Conservation (phyloP, 2,888 invertebrate species). For the Tetheella fluctuosa region DNA sequence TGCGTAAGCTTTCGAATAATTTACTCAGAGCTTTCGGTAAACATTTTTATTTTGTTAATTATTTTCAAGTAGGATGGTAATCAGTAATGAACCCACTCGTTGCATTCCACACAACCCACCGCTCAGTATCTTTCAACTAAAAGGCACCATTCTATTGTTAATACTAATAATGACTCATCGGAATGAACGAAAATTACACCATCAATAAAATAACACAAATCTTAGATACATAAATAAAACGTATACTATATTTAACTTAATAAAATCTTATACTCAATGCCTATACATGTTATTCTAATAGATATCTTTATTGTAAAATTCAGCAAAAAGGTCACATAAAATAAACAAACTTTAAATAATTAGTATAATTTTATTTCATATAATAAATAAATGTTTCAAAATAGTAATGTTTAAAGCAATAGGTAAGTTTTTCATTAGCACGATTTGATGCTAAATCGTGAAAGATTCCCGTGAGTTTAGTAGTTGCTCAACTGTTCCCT, state of each 20-base stretch:
- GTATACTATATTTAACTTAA: too few species aligned
- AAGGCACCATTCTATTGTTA: conserved; percentile 31
- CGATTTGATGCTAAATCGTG: conserved; percentile 47
- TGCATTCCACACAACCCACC: conserved; percentile 33
- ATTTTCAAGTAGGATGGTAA: conserved; percentile 30
- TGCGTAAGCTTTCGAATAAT: too few species aligned
- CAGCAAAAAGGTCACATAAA: neutral
- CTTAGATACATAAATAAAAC: too few species aligned
- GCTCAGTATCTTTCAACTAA: conserved; percentile 23
- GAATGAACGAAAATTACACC: conserved; percentile 28
- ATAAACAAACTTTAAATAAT: neutral
- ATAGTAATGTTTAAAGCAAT: conserved; percentile 17
- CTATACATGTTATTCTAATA: too few species aligned
- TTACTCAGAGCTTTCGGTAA: too few species aligned
- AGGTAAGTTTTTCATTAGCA: conserved; percentile 37
- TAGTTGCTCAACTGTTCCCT: conserved; percentile 38
- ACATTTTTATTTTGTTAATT: too few species aligned
- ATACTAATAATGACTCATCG: conserved; percentile 36
- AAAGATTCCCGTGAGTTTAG: conserved; percentile 48
- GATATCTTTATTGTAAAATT: too few species aligned
- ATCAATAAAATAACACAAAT: too few species aligned
- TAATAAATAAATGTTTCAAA: conserved; percentile 24
- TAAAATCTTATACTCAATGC: too few species aligned
- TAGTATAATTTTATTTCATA: neutral
- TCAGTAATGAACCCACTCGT: conserved; percentile 34